Percentiles rank a stretch among this genome's conserved stretches.
These are phyloP conservation scores for Lipophrys pholis DNA, from an alignment of 2,113 vertebrate genomes.

Conservation along the genomic window DNA sequence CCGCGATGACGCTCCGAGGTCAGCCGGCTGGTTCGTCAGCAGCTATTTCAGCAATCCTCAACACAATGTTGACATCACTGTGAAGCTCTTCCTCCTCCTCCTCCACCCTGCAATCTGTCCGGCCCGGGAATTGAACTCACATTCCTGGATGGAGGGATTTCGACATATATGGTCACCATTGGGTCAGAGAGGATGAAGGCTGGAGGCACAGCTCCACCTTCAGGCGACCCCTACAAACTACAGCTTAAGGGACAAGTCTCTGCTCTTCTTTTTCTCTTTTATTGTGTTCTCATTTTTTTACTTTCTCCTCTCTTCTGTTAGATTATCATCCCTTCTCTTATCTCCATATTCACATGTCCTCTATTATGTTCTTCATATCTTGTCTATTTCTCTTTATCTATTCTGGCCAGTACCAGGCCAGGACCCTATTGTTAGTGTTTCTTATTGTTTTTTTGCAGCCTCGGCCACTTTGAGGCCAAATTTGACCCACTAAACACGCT, in stretches of 20 bases:
- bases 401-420: no score
- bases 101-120: conserved; percentile 54
- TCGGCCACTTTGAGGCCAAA: no score
- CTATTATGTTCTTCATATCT: no score
- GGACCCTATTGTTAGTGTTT: no score
- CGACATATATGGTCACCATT: conserved; percentile 55
- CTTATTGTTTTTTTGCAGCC: no score
- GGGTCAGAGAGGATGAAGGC: not conserved
- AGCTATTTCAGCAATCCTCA: conserved; percentile 74
- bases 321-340: not conserved
- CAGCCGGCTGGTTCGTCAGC: conserved; percentile 70
- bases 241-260: not conserved
- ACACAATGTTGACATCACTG: conserved; percentile 71
- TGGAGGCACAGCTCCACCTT: conserved; percentile 30
- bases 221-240: not conserved
- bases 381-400: no score
- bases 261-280: not conserved
- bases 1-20: conserved; percentile 68
- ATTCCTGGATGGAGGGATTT: conserved; percentile 37
- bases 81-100: conserved; percentile 44
- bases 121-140: conserved; percentile 7
- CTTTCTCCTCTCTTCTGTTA: not conserved
- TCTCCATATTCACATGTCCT: no score
- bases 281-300: not conserved
- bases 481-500: no score